Conservation (phyloP, 1,140 invertebrate genomes). For the Acromyrmex echinatior region DNA sequence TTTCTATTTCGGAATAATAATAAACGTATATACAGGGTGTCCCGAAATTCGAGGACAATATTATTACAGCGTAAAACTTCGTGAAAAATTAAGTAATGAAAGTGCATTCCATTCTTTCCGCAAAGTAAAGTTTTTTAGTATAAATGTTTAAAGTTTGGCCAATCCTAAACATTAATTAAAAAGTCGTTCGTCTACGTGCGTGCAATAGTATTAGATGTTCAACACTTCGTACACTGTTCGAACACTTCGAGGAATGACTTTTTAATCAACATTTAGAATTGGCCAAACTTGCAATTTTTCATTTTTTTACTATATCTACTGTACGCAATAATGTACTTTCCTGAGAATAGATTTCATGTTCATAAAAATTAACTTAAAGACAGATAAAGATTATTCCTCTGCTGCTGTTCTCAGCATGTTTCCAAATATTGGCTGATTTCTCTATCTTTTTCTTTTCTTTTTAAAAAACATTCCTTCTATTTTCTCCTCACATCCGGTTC, state of each 20-base stretch:
- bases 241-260: too few relatives aligned
- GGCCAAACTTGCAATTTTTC: not conserved
- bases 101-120: too few relatives aligned
- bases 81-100: too few relatives aligned
- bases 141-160: too few relatives aligned
- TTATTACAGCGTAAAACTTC: too few relatives aligned
- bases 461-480: not conserved
- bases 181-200: too few relatives aligned
- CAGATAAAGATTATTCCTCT: not conserved
- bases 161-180: too few relatives aligned
- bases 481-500: not conserved
- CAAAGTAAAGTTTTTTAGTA: too few relatives aligned
- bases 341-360: not conserved
- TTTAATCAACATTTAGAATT: too few relatives aligned
- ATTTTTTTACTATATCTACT: not conserved
- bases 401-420: not conserved
- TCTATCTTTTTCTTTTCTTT: constrained; percentile 2
- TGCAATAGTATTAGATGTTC: too few relatives aligned
- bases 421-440: not conserved
- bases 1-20: not conserved
- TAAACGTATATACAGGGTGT: not conserved
- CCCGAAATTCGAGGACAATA: too few relatives aligned
- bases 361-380: not conserved
- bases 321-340: not conserved
- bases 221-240: too few relatives aligned